Base-by-base conservation (phyloP, 2,888 invertebrate genomes). In the Diplazon laetatorius region DNA sequence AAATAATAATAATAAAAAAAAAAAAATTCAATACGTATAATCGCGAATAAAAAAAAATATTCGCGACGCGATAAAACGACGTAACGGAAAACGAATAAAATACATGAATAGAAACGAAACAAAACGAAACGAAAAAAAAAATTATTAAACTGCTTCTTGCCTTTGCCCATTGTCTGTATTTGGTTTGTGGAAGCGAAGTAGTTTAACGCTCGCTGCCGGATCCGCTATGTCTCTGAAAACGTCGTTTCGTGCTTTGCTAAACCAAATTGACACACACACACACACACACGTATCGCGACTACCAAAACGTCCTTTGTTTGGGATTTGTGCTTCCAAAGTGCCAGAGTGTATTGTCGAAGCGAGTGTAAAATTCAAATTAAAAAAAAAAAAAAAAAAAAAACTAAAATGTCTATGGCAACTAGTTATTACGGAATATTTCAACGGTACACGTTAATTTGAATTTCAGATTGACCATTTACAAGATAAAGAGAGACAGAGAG, bases 201-300 rank as follows among this genome's bases (percentile, higher is more conserved):
- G 90, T 84, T 84, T 90, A 88, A 90, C 85, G 83, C 87, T 87
- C 85, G 88, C 89, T 80, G 89, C 88, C 76, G 89, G 88, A 83
- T 91, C 91, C 84, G 87, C 88, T 85, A 89, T 82, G 86, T 89
- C 87, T 89, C 89, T 90, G 90, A 88, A 89, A 89, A 87, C 85
- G 81, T 78, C 78, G 75, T 46, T 74, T 57, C 72, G 76, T 78
- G 69, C 72, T 78, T 73, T 60, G 75, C 75, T 76, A 76, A 66
- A 63, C 77, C 73, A 63, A 71, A 63, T 48, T 6, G 62, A 73
- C 55, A 48, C 42, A 76, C 63, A 57, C 39, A n/a, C n/a, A n/a
- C n/a, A n/a, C n/a, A n/a, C n/a, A n/a, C 57, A 57, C 52, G 37
- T 35, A 14, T 4, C 16, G n/a, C 50, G 62, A 6, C 6, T 30